These are phyloP conservation scores for Pogonomyrmex barbatus DNA, from an alignment of 1,140 invertebrate genomes.

Conservation along the genomic window DNA sequence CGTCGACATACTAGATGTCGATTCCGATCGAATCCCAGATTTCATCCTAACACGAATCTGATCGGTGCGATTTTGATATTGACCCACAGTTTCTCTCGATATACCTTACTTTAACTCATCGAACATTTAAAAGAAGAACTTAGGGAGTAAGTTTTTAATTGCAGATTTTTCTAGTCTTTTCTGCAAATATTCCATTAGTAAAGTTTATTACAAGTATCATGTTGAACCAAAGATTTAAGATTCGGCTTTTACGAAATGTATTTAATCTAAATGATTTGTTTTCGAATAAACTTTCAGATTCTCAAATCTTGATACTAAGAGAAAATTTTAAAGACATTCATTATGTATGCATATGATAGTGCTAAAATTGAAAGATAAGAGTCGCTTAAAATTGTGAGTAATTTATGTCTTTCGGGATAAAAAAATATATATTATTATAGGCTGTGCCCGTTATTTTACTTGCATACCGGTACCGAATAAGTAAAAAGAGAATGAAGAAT, in stretches of 20 bases:
- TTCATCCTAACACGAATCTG: not conserved
- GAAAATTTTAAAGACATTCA: not conserved
- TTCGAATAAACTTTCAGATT: not conserved
- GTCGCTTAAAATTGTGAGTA: not conserved
- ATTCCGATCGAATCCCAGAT: slow-evolving; percentile 6
- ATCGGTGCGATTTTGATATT: not conserved
- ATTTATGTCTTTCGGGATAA: not conserved
- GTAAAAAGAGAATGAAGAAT: not conserved
- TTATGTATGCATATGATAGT: not conserved
- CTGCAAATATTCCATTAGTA: not conserved
- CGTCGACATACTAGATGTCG: slow-evolving; percentile 35
- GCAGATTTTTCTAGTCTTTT: not conserved
- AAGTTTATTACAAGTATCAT: not conserved
- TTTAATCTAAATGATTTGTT: not conserved
- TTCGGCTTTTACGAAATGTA: not conserved
- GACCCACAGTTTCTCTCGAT: not conserved
- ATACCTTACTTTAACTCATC: not conserved
- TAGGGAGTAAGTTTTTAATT: not conserved
- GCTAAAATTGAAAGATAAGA: not conserved
- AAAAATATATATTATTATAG: no score
- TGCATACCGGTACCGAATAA: not conserved
- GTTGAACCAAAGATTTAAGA: not conserved
- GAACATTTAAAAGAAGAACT: not conserved
- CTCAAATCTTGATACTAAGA: not conserved
- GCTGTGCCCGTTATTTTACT: not conserved